Percentiles rank a stretch among this genome's conserved stretches.
Conservation (phyloP, 2,888 invertebrate genomes). For the Drosophila cognata region DNA sequence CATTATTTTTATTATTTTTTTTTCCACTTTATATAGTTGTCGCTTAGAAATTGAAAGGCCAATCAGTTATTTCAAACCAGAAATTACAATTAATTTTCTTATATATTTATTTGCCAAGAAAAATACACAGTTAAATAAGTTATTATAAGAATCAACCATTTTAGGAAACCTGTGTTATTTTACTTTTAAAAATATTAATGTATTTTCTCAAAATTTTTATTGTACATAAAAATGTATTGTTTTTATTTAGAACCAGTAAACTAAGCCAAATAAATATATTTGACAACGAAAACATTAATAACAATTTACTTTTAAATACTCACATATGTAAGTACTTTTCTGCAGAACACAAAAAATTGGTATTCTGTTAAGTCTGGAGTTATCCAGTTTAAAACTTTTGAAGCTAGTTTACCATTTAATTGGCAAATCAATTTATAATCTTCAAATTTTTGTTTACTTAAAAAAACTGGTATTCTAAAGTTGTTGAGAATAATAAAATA, state of each 20-base stretch:
- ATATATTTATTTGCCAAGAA: neutral
- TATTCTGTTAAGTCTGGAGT: neutral
- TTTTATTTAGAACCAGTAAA: neutral
- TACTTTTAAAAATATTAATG: neutral
- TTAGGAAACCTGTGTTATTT: neutral
- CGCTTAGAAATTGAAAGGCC: neutral
- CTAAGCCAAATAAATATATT: neutral
- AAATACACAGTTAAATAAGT: neutral
- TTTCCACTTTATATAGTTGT: neutral
- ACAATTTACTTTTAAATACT: neutral
- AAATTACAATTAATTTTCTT: neutral
- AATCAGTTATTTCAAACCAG: neutral
- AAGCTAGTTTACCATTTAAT: neutral
- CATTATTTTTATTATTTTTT: neutral
- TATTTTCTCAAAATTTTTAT: fast-evolving
- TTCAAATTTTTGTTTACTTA: neutral
- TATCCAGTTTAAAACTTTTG: neutral
- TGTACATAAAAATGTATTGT: neutral
- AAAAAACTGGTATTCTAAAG: neutral
- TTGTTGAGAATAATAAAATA: neutral
- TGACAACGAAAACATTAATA: neutral
- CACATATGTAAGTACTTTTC: fast-evolving
- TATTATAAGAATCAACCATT: neutral
- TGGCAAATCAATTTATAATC: neutral
- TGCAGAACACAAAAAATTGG: fast-evolving